Conservation (phyloP, 2,888 invertebrate genomes). For the Craniophora ligustri region DNA sequence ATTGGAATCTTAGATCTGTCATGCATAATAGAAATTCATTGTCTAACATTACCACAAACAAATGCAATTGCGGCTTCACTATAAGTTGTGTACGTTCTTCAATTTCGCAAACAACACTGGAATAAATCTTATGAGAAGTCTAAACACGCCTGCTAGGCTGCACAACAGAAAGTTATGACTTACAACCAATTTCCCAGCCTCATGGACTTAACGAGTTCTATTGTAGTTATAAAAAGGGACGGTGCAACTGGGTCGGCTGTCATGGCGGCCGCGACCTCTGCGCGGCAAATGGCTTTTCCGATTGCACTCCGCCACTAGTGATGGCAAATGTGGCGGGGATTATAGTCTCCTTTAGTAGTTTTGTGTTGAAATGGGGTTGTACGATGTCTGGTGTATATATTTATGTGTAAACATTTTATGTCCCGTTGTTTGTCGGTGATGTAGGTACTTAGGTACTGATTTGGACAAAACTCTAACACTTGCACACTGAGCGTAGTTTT, state of each 20-base stretch:
- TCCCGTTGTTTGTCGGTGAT: no score
- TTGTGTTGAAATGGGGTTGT: conserved; percentile 23
- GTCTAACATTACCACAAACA: not conserved
- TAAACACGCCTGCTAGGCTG: conserved; percentile 20
- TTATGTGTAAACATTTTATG: no score
- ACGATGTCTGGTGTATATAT: no score
- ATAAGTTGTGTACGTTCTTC: not conserved
- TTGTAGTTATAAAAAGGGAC: conserved; percentile 66
- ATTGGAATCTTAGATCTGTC: no score
- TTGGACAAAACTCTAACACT: no score
- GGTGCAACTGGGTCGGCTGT: conserved; percentile 69
- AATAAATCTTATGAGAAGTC: not conserved
- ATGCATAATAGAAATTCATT: not conserved
- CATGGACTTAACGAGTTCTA: conserved; percentile 69
- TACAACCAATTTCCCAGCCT: conserved; percentile 46
- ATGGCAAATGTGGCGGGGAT: conserved; percentile 39
- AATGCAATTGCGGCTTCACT: not conserved
- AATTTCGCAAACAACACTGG: not conserved
- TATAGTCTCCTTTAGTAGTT: conserved; percentile 35
- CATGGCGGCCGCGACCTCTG: conserved; percentile 58
- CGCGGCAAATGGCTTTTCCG: conserved; percentile 70
- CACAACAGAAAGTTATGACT: conserved; percentile 41
- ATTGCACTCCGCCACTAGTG: conserved; percentile 56
- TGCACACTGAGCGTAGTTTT: no score
- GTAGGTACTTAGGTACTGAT: no score